A percentile compares a stretch with the other conserved stretches of the same genome.
Evolutionary conservation across 2,888 invertebrate species (phyloP).

Genomic region (Drepanosiphum platanoidis): DNA sequence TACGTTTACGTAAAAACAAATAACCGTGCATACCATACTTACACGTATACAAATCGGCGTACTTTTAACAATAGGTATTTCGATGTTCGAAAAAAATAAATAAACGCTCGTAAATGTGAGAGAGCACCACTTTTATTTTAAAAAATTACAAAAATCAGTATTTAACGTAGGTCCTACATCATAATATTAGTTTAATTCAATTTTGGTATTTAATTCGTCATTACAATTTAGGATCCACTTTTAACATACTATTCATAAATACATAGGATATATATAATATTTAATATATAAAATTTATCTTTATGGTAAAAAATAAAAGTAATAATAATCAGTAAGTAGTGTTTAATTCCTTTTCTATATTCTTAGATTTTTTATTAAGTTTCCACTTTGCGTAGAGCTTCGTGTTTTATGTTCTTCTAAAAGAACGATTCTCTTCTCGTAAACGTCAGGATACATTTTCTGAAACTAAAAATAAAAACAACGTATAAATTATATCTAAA

Average conservation of each 20-base stretch:
- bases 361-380: constrained; percentile 34
- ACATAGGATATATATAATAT: too few relatives aligned
- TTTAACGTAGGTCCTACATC: neutral
- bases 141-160: neutral
- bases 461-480: constrained; percentile 44
- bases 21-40: too few relatives aligned
- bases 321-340: neutral
- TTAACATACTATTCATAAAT: neutral
- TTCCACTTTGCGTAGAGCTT: neutral
- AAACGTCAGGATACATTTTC: constrained; percentile 55
- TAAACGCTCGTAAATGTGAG: too few relatives aligned
- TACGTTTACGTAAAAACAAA: too few relatives aligned
- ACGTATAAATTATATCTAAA: too few relatives aligned
- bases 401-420: constrained; percentile 38
- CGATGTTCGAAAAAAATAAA: too few relatives aligned
- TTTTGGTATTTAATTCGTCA: neutral
- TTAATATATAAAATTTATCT: too few relatives aligned
- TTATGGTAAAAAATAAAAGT: neutral
- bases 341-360: neutral
- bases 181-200: neutral
- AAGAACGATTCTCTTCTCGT: neutral
- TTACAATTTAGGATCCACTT: neutral
- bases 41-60: too few relatives aligned
- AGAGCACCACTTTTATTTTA: constrained; percentile 34
- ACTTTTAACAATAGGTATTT: too few relatives aligned